Conservation (phyloP, 2,113 vertebrate species). For the Chiloscyllium plagiosum region DNA sequence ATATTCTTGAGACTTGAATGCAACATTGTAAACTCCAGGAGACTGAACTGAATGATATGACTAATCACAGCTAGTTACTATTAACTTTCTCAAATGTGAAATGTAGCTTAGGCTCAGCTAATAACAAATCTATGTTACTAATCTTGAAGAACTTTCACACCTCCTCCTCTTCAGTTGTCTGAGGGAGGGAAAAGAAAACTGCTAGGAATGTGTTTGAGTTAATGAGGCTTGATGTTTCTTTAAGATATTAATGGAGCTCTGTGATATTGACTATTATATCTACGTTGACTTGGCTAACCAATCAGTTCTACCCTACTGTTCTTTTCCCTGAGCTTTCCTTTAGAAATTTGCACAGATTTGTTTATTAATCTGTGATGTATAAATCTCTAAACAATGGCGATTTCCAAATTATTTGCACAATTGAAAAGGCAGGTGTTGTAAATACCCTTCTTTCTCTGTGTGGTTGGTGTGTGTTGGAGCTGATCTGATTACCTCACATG, state of each 20-base stretch:
- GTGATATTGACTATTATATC: neutral
- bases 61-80: neutral
- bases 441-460: neutral
- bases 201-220: neutral
- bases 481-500: too few species aligned
- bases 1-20: neutral
- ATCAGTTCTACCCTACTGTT: neutral
- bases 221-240: neutral
- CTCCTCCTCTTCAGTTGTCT: too few species aligned
- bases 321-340: neutral
- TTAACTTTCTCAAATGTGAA: neutral
- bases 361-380: neutral
- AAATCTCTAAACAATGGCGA: neutral
- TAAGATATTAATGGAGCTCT: neutral
- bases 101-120: neutral
- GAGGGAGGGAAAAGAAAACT: too few species aligned
- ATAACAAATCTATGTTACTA: neutral
- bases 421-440: neutral
- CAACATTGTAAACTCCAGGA: neutral
- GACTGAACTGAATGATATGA: neutral
- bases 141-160: neutral
- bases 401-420: neutral
- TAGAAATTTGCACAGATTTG: neutral
- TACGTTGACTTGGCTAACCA: neutral
- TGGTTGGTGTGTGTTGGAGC: neutral